Evolutionary conservation across 2,797 vertebrate genomes (phyloP), one percentile per base, ranked within the genome.

Genomic region (Scarus forsteni): DNA sequence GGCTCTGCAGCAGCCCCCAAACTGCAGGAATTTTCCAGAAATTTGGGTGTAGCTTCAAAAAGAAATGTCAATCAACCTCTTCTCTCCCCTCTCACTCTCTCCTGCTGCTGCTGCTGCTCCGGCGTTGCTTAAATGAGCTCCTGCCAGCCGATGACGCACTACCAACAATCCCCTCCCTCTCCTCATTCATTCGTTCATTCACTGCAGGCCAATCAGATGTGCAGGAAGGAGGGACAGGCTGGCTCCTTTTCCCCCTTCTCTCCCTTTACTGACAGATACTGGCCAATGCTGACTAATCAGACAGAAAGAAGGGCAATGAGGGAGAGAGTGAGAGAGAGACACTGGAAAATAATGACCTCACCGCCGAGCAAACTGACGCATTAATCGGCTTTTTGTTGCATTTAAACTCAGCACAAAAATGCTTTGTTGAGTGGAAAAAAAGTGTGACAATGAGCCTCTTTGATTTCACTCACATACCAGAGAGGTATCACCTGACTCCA

Each of bases 301-400:
- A 80, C 66, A 81, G 65, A 74, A 55, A 84, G 69, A 70, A 58
- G 51, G 56, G 8, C 59, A 53, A 6, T 57, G 60, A 74, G 50
- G 60, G 50, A 64, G 35, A 48, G 65, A 66, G 49, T 12, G 39
- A 61, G 42, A 62, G 53, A 77, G 54, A 62, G 60, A 72, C 7
- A 76, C 46, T 76, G 87, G 84, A 85, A 90, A 80, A 82, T 66
- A 54, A 68, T 87, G 85, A 89, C 88, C 85, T 87, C 85, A 88
- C 55, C 19, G 1, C 42, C 45, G 8, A 60, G 63, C 34, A 68
- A 73, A 81, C 63, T 70, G 73, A 70, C 73, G 39, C 75, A 64
- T 56, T 72, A 54, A 80, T 69, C 70, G 50, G 44, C 49, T 77
- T 51, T 72, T 49, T 58, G 65, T 15, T 40, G 27, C 60, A 35